These are phyloP conservation scores for Toxostoma redivivum DNA, from an alignment of 2,113 vertebrate genomes.

Conservation along the genomic window DNA sequence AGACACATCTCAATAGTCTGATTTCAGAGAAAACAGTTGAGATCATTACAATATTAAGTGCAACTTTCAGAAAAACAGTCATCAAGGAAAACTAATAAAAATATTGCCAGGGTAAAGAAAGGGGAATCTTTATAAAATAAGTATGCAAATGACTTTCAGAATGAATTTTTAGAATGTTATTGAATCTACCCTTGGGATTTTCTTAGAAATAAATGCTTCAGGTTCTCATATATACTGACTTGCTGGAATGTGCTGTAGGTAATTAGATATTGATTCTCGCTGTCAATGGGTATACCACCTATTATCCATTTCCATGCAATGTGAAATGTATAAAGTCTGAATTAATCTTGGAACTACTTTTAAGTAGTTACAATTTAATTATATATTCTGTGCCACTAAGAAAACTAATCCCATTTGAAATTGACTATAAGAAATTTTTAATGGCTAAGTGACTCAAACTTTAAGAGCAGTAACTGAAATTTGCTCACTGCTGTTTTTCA, in stretches of 20 bases:
- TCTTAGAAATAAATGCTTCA: slow-evolving; percentile 40
- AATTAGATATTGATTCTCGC: slow-evolving; percentile 87
- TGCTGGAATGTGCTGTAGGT: slow-evolving; percentile 69
- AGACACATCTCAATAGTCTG: neutral
- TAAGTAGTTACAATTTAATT: slow-evolving; percentile 59
- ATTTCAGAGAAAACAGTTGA: neutral
- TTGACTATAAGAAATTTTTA: neutral
- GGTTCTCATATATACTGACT: slow-evolving; percentile 32
- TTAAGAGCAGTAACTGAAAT: neutral
- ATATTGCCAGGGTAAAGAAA: slow-evolving; percentile 34
- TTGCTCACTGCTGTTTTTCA: neutral
- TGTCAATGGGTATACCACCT: slow-evolving; percentile 74
- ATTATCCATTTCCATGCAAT: slow-evolving; percentile 49
- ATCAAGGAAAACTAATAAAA: slow-evolving; percentile 45
- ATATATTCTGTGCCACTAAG: neutral
- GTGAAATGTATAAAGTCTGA: slow-evolving; percentile 65
- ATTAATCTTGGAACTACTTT: slow-evolving; percentile 64
- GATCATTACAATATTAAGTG: neutral
- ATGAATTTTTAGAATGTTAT: slow-evolving; percentile 69
- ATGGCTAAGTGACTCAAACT: neutral
- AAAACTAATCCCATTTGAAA: slow-evolving; percentile 22
- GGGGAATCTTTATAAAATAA: slow-evolving; percentile 47
- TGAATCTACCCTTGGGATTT: slow-evolving; percentile 55
- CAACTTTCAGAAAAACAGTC: slow-evolving; percentile 44
- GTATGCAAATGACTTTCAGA: slow-evolving; percentile 70